A percentile compares a stretch with the other conserved stretches of the same genome.
Evolutionary conservation across 2,797 vertebrate genomes (phyloP).

Genomic region (Acrocephalus scirpaceus): DNA sequence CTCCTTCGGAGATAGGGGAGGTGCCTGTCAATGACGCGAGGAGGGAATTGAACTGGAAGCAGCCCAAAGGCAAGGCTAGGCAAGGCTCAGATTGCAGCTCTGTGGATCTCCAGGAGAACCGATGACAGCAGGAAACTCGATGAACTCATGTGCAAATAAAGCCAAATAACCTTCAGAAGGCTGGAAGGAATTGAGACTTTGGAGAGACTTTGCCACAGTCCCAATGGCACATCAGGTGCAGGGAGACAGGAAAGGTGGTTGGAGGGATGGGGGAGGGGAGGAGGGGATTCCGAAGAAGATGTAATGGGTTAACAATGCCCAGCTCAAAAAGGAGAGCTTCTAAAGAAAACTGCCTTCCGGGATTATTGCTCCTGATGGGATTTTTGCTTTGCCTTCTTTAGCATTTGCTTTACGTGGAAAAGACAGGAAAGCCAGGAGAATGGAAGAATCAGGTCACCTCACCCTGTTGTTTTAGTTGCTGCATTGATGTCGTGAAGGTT

Average conservation of each 20-base stretch:
- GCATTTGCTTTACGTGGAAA: not conserved
- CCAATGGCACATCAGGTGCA: not conserved
- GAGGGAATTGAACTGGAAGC: not conserved
- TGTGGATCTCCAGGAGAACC: not conserved
- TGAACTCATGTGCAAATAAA: rapidly evolving
- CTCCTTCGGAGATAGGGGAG: not conserved
- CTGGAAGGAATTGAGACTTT: not conserved
- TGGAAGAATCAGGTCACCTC: rapidly evolving
- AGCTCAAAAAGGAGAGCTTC: not conserved
- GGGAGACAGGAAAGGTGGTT: not conserved
- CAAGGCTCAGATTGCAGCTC: not conserved
- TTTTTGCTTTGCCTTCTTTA: not conserved
- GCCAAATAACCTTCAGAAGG: not conserved
- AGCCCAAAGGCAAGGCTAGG: not conserved
- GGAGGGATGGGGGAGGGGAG: too few relatives aligned
- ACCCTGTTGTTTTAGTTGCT: not conserved
- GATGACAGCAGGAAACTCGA: not conserved
- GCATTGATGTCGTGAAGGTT: rapidly evolving
- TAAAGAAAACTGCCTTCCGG: not conserved
- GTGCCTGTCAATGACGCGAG: not conserved
- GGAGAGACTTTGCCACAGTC: not conserved
- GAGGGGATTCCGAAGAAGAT: not conserved
- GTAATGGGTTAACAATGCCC: not conserved
- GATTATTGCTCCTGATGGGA: not conserved
- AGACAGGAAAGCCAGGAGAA: not conserved